A percentile compares a stretch with the other conserved stretches of the same genome.
Conservation (phyloP, 2,113 vertebrate genomes). For the Archilochus colubris region DNA sequence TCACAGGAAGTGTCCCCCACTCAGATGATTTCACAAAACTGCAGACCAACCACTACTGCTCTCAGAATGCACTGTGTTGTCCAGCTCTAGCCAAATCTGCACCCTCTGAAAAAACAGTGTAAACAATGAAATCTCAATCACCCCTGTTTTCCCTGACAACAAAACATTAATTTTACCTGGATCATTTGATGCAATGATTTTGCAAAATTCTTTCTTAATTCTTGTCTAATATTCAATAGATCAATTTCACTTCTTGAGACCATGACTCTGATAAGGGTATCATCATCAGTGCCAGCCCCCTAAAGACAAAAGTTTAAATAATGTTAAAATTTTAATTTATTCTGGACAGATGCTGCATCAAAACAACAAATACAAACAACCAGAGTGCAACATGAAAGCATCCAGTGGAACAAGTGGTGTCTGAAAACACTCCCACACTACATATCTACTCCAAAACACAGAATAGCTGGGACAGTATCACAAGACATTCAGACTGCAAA, state of each 20-base stretch:
- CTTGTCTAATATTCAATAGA: conserved; percentile 86
- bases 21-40: background rate
- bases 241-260: conserved; percentile 93
- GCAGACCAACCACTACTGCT: background rate
- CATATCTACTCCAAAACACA: background rate
- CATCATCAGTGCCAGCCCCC: conserved; percentile 94
- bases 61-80: background rate
- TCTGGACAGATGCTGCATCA: background rate
- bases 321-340: background rate
- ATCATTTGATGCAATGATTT: conserved; percentile 87
- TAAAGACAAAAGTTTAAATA: conserved; percentile 37
- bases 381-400: background rate
- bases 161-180: conserved; percentile 76
- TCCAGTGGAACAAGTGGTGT: background rate
- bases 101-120: background rate
- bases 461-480: background rate
- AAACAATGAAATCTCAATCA: background rate
- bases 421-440: background rate
- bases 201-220: conserved; percentile 84
- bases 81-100: background rate
- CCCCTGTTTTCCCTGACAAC: rapidly evolving
- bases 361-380: background rate
- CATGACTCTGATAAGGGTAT: conserved; percentile 88
- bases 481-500: background rate
- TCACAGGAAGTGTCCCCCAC: background rate